A percentile compares a stretch with the other conserved stretches of the same genome.
These are phyloP conservation scores for Orchesella flavescens DNA, from an alignment of 2,888 invertebrate genomes.

Conservation along the genomic window DNA sequence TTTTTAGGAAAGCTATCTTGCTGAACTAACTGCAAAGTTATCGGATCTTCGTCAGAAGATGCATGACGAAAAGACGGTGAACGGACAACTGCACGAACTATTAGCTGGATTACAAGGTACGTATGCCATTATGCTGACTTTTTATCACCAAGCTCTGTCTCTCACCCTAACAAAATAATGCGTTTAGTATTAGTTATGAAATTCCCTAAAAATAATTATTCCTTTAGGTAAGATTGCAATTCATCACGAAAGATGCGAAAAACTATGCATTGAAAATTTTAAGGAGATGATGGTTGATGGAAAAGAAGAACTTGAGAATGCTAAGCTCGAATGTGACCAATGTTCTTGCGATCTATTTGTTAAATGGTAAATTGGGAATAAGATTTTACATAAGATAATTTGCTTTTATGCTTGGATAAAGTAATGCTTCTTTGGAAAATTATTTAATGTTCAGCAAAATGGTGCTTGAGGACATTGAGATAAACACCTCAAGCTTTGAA, in stretches of 20 bases:
- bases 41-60: constrained; percentile 9
- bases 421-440: background rate
- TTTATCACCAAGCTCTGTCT: background rate
- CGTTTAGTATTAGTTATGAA: background rate
- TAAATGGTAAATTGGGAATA: constrained; percentile 5
- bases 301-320: constrained; percentile 6
- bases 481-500: background rate
- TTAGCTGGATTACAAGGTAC: constrained; percentile 16
- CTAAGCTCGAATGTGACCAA: constrained; percentile 2
- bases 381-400: too few species aligned
- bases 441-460: background rate
- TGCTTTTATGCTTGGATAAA: too few species aligned
- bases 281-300: constrained; percentile 28
- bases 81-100: constrained; percentile 19
- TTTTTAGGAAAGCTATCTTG: constrained; percentile 75
- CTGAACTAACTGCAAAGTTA: background rate
- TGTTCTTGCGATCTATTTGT: background rate
- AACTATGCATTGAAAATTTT: constrained; percentile 26
- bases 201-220: background rate
- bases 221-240: constrained; percentile 24
- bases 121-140: background rate
- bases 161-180: background rate
- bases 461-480: background rate
- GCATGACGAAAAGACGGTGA: constrained; percentile 10
- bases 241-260: constrained; percentile 8